Evolutionary conservation across 35 echinoderm and acorn worm genomes (phyloP).

Genomic region (Apostichopus japonicus): DNA sequence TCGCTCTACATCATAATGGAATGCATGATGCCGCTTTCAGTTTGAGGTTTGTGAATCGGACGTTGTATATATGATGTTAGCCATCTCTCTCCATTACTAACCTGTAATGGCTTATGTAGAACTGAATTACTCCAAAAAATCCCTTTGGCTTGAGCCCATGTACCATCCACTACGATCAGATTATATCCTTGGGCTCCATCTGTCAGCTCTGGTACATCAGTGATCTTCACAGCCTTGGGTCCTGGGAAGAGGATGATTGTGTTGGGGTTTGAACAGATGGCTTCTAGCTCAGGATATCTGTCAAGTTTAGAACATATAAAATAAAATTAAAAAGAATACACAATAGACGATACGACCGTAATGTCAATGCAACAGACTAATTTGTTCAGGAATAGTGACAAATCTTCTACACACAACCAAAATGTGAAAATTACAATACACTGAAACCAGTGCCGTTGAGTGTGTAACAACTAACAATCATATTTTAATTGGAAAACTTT

Average conservation of each 20-base stretch:
- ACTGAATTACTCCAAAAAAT: slow-evolving; percentile 84
- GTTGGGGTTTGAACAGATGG: slow-evolving; percentile 74
- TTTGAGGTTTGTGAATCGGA: too few species aligned
- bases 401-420: too few species aligned
- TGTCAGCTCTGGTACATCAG: slow-evolving; percentile 62
- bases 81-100: slow-evolving; percentile 24
- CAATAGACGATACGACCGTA: too few species aligned
- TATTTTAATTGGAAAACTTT: too few species aligned
- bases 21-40: too few species aligned
- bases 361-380: neutral
- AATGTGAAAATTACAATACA: too few species aligned
- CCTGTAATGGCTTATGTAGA: slow-evolving; percentile 78
- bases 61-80: too few species aligned
- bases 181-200: slow-evolving; percentile 59
- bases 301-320: neutral
- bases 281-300: slow-evolving; percentile 77
- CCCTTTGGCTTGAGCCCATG: slow-evolving; percentile 91
- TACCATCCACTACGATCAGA: slow-evolving; percentile 91
- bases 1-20: too few species aligned
- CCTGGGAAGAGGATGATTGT: slow-evolving; percentile 91
- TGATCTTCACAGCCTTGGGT: slow-evolving; percentile 79
- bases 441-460: too few species aligned
- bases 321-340: too few species aligned
- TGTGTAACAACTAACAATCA: too few species aligned
- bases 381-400: too few species aligned